These are phyloP conservation scores for Parelbella ahira DNA, from an alignment of 2,888 invertebrate species.

Conservation along the genomic window DNA sequence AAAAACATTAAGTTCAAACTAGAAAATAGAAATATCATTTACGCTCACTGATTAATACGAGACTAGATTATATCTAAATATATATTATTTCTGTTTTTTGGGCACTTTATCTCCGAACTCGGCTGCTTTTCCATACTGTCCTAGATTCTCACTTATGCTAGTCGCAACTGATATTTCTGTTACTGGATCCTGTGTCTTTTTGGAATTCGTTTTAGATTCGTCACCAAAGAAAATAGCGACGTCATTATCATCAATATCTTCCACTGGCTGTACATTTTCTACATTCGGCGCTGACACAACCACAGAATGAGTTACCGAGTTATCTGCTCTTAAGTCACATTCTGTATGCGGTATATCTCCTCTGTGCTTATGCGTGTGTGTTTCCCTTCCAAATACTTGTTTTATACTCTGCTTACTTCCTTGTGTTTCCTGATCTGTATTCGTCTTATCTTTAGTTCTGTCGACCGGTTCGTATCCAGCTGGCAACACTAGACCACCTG, in stretches of 20 bases:
- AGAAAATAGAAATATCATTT: too few species aligned
- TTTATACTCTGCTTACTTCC: conserved; percentile 38
- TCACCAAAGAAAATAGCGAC: conserved; percentile 80
- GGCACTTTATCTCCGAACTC: conserved; percentile 54
- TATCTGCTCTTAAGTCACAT: conserved; percentile 66
- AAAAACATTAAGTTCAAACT: too few species aligned
- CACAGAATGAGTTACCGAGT: conserved; percentile 64
- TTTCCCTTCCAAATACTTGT: conserved; percentile 40
- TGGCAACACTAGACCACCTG: conserved; percentile 58
- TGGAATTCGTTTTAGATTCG: conserved; percentile 33
- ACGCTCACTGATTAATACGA: conserved; percentile 23
- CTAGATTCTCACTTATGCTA: conserved; percentile 61
- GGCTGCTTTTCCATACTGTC: conserved; percentile 39
- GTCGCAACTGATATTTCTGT: conserved; percentile 74
- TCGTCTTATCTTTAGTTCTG: conserved; percentile 43
- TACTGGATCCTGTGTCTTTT: conserved; percentile 47
- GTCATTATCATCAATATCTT: conserved; percentile 77
- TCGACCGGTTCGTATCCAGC: conserved; percentile 68
- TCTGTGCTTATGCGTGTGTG: conserved; percentile 37
- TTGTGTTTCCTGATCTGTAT: conserved; percentile 50
- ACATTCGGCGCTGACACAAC: conserved; percentile 57
- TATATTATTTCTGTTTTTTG: conserved; percentile 44
- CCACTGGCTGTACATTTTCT: conserved; percentile 46
- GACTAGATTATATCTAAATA: conserved; percentile 29
- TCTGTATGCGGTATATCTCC: conserved; percentile 48